These are phyloP conservation scores for Mythimna vitellina DNA, from an alignment of 2,888 invertebrate genomes.

Conservation along the genomic window DNA sequence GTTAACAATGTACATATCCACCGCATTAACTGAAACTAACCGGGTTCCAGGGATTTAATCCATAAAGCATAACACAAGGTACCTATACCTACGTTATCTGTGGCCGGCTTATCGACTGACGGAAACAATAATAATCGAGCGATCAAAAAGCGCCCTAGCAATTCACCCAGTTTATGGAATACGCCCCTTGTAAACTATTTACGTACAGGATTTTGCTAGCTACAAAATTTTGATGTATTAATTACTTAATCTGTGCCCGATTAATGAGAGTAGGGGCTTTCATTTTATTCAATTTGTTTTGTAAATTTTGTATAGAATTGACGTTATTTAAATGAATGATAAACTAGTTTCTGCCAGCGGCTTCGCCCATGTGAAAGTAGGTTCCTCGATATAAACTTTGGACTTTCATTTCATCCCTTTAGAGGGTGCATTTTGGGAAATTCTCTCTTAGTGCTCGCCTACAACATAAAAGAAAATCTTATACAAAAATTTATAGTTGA, in stretches of 20 bases:
- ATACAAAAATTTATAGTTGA: too few relatives aligned
- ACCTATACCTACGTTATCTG: conserved; percentile 33
- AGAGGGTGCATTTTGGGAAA: too few relatives aligned
- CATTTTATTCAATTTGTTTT: conserved; percentile 13
- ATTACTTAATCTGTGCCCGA: conserved; percentile 39
- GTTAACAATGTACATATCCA: conserved; percentile 12
- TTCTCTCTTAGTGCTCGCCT: too few relatives aligned
- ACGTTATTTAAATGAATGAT: conserved; percentile 2
- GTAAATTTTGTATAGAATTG: conserved; percentile 7
- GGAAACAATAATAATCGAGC: conserved; percentile 45
- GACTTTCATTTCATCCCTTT: too few relatives aligned
- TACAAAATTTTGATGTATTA: conserved; percentile 38
- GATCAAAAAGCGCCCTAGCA: conserved; percentile 48
- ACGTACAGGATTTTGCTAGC: conserved; percentile 37
- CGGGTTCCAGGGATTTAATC: conserved; percentile 39
- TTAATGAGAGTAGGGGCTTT: conserved; percentile 24
- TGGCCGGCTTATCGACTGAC: conserved; percentile 35
- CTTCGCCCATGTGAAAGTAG: too few relatives aligned
- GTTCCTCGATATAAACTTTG: too few relatives aligned
- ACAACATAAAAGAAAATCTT: too few relatives aligned
- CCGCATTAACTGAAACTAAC: conserved; percentile 33
- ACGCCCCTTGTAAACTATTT: conserved; percentile 49
- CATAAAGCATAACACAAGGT: conserved; percentile 31
- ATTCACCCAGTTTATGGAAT: conserved; percentile 43
- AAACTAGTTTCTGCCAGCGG: not conserved